Base-by-base conservation (phyloP, 2,888 invertebrate species). In the Polydesmus complanatus region DNA sequence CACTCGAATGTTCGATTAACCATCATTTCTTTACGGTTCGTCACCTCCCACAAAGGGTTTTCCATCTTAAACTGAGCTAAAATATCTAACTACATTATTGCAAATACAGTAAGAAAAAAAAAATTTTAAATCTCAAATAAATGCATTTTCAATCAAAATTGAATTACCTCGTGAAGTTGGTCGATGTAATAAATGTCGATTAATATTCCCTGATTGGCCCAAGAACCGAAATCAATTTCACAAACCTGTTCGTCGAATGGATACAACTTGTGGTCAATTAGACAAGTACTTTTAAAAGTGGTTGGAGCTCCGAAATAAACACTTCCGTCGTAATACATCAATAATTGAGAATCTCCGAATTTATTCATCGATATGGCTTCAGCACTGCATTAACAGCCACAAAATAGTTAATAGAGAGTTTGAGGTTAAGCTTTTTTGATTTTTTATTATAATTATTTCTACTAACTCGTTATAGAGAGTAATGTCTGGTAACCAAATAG, bases 171-270 rank as follows among this genome's bases (percentile, higher is more conserved):
- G n/a, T 21, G 19, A 14, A n/a, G 5, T 51, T 51, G 11, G 19
- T n/a, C n/a, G n/a, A 51, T 19, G 51, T 22, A 51, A 22, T 21
- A n/a, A 5, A 51, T 8, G n/a, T 22, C 51, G 3, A 22, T 5
- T 8, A 19, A 14, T 19, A 51, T 22, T 5, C 14, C 25, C n/a
- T 19, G n/a, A 51, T 58, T 48, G 5, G 8, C 19, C 58, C 58
- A 58, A 3, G 58, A 58, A 14, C 58, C 58, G 11, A 58, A 27
- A 3, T 52, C 27, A n/a, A 58, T 52, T 8, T 14, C 25, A 27
- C 58, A 58, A n/a, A 22, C 18, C 18, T 58, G 58, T 52, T 58
- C 51, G 27, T 58, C 58, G 52, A 58, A 58, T 23, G 58, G 58
- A 25, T 52, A 58, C 5, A 52, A 58, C 52, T 51, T 58, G 27